A percentile compares a stretch with the other conserved stretches of the same genome.
phyloP scores from a whole-genome alignment of 2,888 invertebrate genomes.

The Watsonalla binaria region DNA sequence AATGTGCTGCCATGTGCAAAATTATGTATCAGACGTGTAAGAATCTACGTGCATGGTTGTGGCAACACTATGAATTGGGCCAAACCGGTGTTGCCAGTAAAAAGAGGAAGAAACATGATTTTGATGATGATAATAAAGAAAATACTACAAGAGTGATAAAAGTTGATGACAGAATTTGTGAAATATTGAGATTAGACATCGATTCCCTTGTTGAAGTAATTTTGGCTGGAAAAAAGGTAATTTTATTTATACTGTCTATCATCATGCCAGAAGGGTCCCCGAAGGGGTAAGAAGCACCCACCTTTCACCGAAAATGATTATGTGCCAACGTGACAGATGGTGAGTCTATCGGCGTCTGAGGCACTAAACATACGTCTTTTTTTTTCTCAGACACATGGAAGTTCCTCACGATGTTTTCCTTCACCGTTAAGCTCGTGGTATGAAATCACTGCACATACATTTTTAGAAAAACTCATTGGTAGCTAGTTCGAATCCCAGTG shows the following conservation, averaged over 20 bases:
- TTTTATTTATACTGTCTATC: neutral
- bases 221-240: conserved; percentile 66
- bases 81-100: conserved; percentile 28
- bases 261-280: neutral
- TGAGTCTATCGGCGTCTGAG: too few relatives aligned
- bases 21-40: conserved; percentile 46
- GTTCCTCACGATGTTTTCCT: too few relatives aligned
- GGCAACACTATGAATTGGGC: conserved; percentile 50
- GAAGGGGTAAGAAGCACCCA: neutral
- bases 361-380: too few relatives aligned
- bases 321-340: too few relatives aligned
- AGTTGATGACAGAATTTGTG: conserved; percentile 51
- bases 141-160: conserved; percentile 26
- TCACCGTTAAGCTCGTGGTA: too few relatives aligned
- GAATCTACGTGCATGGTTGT: conserved; percentile 52
- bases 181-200: conserved; percentile 50
- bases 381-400: too few relatives aligned
- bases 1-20: conserved; percentile 59
- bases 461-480: too few relatives aligned
- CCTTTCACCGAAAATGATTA: too few relatives aligned
- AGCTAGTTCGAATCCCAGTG: too few relatives aligned
- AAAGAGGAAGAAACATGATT: conserved; percentile 25
- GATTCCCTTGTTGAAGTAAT: conserved; percentile 61
- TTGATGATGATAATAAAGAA: conserved; percentile 23
- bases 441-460: too few relatives aligned